A percentile compares a stretch with the other conserved stretches of the same genome.
phyloP scores from a whole-genome alignment of 1,140 invertebrate species.

The Trichogramma pretiosum region DNA sequence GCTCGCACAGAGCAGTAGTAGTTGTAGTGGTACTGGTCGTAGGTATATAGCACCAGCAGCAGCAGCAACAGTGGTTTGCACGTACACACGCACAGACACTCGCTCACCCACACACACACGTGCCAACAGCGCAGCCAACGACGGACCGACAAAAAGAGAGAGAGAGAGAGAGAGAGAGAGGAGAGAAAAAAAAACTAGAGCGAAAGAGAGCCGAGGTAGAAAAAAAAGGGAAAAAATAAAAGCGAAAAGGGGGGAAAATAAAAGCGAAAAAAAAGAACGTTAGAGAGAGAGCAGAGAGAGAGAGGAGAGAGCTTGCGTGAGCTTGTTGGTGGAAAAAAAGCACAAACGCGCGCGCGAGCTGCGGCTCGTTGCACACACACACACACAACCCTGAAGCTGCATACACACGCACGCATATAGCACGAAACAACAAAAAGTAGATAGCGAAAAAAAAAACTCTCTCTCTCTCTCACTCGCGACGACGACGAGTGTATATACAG shows the following conservation, averaged over 20 bases:
- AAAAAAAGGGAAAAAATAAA: slow-evolving; percentile 11
- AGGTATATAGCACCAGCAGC: too few relatives aligned
- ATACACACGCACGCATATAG: too few relatives aligned
- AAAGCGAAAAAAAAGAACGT: slow-evolving; percentile 18
- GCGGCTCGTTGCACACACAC: too few relatives aligned
- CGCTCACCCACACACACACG: background rate
- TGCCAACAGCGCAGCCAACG: background rate
- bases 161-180: slow-evolving; percentile 18
- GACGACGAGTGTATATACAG: too few relatives aligned
- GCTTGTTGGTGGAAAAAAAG: background rate
- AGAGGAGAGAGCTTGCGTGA: background rate
- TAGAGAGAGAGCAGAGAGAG: slow-evolving; percentile 12
- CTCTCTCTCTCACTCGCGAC: too few relatives aligned
- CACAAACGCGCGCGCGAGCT: too few relatives aligned
- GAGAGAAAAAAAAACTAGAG: slow-evolving; percentile 19
- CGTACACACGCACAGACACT: too few relatives aligned
- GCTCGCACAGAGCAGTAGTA: slow-evolving; percentile 4
- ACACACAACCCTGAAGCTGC: too few relatives aligned
- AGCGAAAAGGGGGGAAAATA: slow-evolving; percentile 13
- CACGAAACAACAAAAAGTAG: too few relatives aligned
- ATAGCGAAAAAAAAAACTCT: too few relatives aligned
- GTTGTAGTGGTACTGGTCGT: too few relatives aligned
- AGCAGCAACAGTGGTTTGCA: slow-evolving; percentile 22
- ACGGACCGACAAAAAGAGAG: slow-evolving; percentile 7
- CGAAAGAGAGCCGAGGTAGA: slow-evolving; percentile 14